phyloP scores from a whole-genome alignment of 1,140 invertebrate species.

The Drosophila auraria region DNA sequence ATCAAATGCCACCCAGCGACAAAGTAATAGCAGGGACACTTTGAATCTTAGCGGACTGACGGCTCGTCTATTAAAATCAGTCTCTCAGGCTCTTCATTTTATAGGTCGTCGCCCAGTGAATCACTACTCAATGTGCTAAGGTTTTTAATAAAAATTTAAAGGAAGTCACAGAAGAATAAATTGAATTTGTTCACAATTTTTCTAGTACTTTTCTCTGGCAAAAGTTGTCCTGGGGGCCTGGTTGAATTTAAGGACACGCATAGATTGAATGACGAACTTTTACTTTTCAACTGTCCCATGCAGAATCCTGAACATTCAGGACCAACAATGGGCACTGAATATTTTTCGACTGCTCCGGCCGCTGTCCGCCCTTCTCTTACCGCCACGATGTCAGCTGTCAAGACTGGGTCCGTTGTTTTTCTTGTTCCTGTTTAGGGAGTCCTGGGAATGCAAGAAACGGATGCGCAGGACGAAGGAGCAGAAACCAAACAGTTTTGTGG shows the following conservation, averaged over 20 bases:
- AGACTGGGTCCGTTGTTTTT: conserved; percentile 36
- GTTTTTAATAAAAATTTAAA: too few relatives aligned
- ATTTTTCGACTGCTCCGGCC: conserved; percentile 57
- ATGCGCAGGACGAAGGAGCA: conserved; percentile 27
- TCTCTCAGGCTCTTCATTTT: too few relatives aligned
- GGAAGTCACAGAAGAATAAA: too few relatives aligned
- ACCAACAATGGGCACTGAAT: conserved; percentile 52
- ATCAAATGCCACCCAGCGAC: conserved; percentile 16
- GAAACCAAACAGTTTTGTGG: conserved; percentile 76
- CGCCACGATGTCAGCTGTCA: conserved; percentile 42
- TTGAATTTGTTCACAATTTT: conserved; percentile 26
- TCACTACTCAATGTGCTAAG: too few relatives aligned
- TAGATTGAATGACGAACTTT: conserved; percentile 76
- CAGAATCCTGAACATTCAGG: conserved; percentile 17
- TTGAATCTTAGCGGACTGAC: not conserved
- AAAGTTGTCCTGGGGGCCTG: conserved; percentile 42
- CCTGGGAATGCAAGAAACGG: conserved; percentile 54
- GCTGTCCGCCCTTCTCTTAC: not conserved
- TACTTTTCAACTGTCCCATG: conserved; percentile 56
- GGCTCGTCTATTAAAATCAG: not conserved
- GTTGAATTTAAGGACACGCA: conserved; percentile 60
- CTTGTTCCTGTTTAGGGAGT: conserved; percentile 21
- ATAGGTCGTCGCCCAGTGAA: too few relatives aligned
- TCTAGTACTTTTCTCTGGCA: conserved; percentile 14
- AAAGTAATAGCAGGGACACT: conserved; percentile 15